Base-by-base conservation (phyloP, 2,888 invertebrate species). In the Cryptocephalus primarius region DNA sequence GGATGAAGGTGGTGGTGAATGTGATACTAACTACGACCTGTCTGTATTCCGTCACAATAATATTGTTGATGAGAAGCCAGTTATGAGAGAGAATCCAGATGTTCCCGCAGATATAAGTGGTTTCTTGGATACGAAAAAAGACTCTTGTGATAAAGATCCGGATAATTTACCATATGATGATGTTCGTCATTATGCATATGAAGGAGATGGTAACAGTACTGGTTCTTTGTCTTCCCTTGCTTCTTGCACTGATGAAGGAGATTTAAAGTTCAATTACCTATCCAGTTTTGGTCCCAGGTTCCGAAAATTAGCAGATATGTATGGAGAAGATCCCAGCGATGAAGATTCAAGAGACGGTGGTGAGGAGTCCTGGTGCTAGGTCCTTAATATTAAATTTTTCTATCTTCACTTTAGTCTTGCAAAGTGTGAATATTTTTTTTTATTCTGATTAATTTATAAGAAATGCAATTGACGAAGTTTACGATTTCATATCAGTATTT, bases 1-100 rank as follows among this genome's bases (percentile, higher is more conserved):
- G 64, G 96, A 97, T 62, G 97, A 99, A 69, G 97, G 97, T 11
- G 96, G 96, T 65, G 97, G 97, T 65, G 93, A 99, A 68, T 92
- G 92, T 1, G 97, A 99, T 66, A 90, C 94, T 1, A 88, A 87
- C 1, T 94, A 89, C 69, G 92, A 94, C 66, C 76, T 94, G 48
- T 85, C 85, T 51, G 87, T 90, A 4, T 76, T 94, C 13, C 66
- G 82, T 9, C 57, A 58, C 9, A 59, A 61, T 43, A 58, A 63
- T 45, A 48, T 51, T 6, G 50, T 58, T 9, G 65, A 66, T 47
- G 66, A 65, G 47, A 62, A 65, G 50, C 56, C 62, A n/a, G 61
- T 63, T n/a, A 56, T 66, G 44, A 63, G 63, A 49, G 69, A 69
- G 33, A 74, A 69, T 51, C 67, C 73, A 49, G 81, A 80, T 55